Conservation (phyloP, 2,888 invertebrate genomes). For the Morpho deidamia region DNA sequence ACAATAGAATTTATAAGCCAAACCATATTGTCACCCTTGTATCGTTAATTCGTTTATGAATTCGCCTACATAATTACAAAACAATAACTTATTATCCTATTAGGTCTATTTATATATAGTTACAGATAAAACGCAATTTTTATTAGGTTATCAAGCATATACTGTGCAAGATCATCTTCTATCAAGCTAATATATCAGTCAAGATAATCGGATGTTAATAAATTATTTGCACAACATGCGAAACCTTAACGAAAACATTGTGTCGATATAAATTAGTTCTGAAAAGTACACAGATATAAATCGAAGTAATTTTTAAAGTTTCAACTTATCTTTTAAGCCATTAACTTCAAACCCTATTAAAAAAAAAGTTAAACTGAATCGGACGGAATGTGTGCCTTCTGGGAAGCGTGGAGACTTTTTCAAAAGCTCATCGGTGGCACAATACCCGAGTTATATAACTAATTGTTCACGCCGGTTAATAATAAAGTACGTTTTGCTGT, state of each 20-base stretch:
- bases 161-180: no score
- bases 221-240: no score
- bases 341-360: constrained; percentile 58
- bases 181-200: no score
- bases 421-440: constrained; percentile 46
- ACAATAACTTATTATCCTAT: constrained; percentile 2
- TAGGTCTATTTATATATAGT: no score
- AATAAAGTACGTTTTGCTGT: constrained; percentile 57
- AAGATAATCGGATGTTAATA: no score
- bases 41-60: background rate
- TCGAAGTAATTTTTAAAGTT: constrained; percentile 8
- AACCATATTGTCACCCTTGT: background rate
- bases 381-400: constrained; percentile 59
- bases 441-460: constrained; percentile 66
- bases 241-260: no score
- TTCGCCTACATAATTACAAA: constrained; percentile 12
- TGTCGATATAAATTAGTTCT: no score
- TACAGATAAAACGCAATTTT: no score
- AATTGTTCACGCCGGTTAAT: constrained; percentile 59
- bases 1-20: background rate
- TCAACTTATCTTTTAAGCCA: constrained; percentile 31
- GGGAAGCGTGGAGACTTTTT: constrained; percentile 53
- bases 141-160: no score
- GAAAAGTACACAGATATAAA: no score
- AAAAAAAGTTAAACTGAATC: constrained; percentile 41